Evolutionary conservation across 2,113 vertebrate species (phyloP), one percentile per base, ranked within the genome.

Genomic region (Xiphophorus hellerii): DNA sequence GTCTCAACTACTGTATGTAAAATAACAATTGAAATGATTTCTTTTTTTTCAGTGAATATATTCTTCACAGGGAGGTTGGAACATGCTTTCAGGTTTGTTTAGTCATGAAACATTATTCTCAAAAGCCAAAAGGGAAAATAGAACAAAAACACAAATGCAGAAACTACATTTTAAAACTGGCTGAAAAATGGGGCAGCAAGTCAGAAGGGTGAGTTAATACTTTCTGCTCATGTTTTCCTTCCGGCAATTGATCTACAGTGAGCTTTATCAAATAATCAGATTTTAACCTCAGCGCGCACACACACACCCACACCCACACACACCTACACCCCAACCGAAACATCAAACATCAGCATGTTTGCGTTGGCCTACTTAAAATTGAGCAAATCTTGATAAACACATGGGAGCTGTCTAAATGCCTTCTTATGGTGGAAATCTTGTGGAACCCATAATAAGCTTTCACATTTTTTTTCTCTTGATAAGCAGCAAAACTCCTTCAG

Each of bases 281-380:
- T 79, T 69, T 61, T 2, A 63, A 51, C 31, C 65, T 33, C 78
- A 73, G 82, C 86, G 83, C 84, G 89, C 87, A 90, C 74, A 86
- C 71, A 67, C 7, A 35, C 33, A 9, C 33, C 1, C 33, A 9
- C 33, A 35, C 33, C 79, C 33, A 1, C 33, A 82, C 85, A 89
- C 86, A 90, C 74, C 84, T 39, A 69, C 61, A 63, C 13, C 73
- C 66, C 66, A 77, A 76, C 28, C 58, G 31, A 82, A 88, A 90
- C 80, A 83, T 86, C 77, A 84, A 92, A 90, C 70, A 78, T 69
- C 14, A 17, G 39, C 17, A 13, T 78, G 81, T 89, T 90, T 87
- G 67, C 66, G 73, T 83, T 87, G 85, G 84, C 70, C 1, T 27
- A 11, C 28, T 31, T 66, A 81, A 84, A 63, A 62, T 69, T 69